Evolutionary conservation across 2,797 vertebrate species (phyloP), one percentile per base, ranked within the genome.

Genomic region (Eupleurogrammus muticus): DNA sequence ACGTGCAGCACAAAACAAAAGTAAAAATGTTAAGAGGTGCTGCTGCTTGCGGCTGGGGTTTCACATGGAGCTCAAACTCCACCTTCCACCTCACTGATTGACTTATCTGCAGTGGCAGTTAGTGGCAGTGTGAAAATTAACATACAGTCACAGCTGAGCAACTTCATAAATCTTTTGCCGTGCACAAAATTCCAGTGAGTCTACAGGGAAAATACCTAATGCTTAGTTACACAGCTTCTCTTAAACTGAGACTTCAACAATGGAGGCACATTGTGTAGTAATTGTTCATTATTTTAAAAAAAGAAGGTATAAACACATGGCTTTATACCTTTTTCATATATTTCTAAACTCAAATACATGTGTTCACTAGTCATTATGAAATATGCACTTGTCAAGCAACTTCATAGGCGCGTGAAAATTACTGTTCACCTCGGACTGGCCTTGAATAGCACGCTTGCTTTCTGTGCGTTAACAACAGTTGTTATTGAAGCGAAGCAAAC

Each of bases 11-110:
- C 36, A 56, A 83, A 81, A 19, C 32, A 69, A 80, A 87, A 84
- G 71, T 48, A 81, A 82, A 68, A 78, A 67, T 23, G 11, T 34
- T 24, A 1, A 1, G 12, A 69, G 48, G 38, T 52, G 10, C 0
- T 19, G 62, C 28, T 28, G 28, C 28, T n/a, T 28, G 28, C 28
- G 3, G 28, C 24, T 35, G 68, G 11, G 72, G 58, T 59, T 63
- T 58, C 50, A 61, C 10, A 42, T 35, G 24, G 9, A 62, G 87
- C 79, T 87, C 83, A 88, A 85, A 90, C 57, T 87, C 75, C 85
- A 82, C 32, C 23, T 56, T 40, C n/a, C 14, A 48, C 73, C n/a
- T 80, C 63, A 34, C 75, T 70, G 70, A 89, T 63, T 63, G 66
- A 72, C 77, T 83, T 79, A 87, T 84, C 76, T 62, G 56, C 68